Evolutionary conservation across 2,113 vertebrate genomes (phyloP).

Genomic region (Silurus glanis): DNA sequence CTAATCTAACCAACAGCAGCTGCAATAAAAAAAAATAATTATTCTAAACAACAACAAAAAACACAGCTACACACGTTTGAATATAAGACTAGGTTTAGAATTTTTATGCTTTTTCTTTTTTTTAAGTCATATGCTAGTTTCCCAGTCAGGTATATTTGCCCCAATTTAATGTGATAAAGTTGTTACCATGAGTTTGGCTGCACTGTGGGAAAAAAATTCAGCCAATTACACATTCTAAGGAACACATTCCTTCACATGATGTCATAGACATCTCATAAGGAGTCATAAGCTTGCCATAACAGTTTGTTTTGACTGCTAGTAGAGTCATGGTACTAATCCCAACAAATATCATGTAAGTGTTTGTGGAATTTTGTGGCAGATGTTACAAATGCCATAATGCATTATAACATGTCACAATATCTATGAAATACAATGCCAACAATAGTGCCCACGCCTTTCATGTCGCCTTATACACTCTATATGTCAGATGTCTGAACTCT

Average conservation of each 20-base stretch:
- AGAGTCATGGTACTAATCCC: not conserved
- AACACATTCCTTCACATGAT: not conserved
- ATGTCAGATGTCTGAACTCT: no score
- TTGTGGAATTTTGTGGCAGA: not conserved
- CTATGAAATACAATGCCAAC: not conserved
- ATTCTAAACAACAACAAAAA: not conserved
- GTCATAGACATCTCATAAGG: not conserved
- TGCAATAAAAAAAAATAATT: not conserved
- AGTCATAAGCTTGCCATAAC: not conserved
- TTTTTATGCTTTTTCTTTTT: not conserved
- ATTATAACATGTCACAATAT: not conserved
- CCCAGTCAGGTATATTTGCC: not conserved
- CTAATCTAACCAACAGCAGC: constrained; percentile 40
- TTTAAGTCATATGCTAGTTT: not conserved
- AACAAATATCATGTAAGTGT: not conserved
- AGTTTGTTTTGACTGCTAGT: not conserved
- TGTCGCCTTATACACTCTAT: not conserved
- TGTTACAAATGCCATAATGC: not conserved
- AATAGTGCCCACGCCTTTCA: not conserved
- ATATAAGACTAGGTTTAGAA: constrained; percentile 17
- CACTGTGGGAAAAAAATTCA: no score
- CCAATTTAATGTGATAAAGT: constrained; percentile 12
- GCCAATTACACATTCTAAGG: not conserved
- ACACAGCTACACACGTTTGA: constrained; percentile 8
- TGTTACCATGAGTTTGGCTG: not conserved